phyloP scores from a whole-genome alignment of 2,888 invertebrate species.

The Polydesmus complanatus region DNA sequence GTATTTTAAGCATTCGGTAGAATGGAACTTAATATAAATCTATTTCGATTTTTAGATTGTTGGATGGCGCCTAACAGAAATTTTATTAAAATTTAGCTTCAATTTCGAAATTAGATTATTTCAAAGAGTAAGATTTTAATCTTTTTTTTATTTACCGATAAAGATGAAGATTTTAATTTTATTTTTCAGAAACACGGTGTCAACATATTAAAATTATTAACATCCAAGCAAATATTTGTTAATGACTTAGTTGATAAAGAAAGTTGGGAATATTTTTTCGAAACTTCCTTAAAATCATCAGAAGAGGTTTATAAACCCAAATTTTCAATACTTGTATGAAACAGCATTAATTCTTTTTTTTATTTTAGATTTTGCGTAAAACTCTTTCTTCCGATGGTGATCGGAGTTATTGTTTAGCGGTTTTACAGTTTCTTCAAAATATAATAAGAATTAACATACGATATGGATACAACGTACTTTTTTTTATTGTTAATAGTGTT shows the following conservation, averaged over 20 bases:
- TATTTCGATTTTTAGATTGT: too few relatives aligned
- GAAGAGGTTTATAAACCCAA: not conserved
- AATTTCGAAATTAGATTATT: not conserved
- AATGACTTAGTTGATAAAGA: not conserved
- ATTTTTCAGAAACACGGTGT: not conserved
- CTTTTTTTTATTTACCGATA: too few relatives aligned
- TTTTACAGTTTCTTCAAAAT: not conserved
- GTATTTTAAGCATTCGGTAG: too few relatives aligned
- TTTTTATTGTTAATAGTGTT: too few relatives aligned
- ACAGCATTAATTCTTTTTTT: not conserved
- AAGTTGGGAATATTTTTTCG: not conserved
- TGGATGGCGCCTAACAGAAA: not conserved
- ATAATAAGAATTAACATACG: not conserved
- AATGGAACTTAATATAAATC: too few relatives aligned
- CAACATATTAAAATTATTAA: not conserved
- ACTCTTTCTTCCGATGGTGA: not conserved
- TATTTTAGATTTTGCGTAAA: not conserved
- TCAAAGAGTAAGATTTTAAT: not conserved
- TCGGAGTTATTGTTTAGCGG: not conserved
- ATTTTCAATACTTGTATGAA: not conserved
- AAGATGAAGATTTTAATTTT: too few relatives aligned
- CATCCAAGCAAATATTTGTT: not conserved
- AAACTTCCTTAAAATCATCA: not conserved
- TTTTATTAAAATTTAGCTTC: not conserved
- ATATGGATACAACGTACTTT: not conserved